These are phyloP conservation scores for Hyppa rectilinea DNA, from an alignment of 2,888 invertebrate genomes.

Conservation along the genomic window DNA sequence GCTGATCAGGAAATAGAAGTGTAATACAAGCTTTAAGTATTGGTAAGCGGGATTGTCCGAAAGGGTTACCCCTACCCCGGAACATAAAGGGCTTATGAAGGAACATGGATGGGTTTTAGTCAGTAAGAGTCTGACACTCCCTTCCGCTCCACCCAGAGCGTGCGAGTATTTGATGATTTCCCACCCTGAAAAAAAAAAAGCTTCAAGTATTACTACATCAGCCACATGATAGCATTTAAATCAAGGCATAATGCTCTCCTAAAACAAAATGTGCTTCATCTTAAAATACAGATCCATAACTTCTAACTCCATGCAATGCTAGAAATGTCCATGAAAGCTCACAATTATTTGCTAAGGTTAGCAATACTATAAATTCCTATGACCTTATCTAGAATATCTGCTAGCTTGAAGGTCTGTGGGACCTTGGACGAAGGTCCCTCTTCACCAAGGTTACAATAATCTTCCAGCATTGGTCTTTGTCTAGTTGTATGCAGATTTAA, in stretches of 20 bases:
- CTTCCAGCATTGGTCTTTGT: conserved; percentile 37
- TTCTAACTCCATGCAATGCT: background rate
- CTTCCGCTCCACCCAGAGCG: too few relatives aligned
- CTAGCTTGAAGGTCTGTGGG: conserved; percentile 48
- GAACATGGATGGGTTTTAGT: too few relatives aligned
- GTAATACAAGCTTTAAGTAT: background rate
- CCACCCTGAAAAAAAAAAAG: too few relatives aligned
- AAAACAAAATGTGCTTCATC: background rate
- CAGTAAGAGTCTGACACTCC: too few relatives aligned
- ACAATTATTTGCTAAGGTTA: conserved; percentile 42
- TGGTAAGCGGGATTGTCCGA: too few relatives aligned
- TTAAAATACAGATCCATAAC: background rate
- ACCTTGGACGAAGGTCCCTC: conserved; percentile 55
- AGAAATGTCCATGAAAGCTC: conserved; percentile 33
- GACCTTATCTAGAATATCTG: conserved; percentile 50
- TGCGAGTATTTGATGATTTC: too few relatives aligned
- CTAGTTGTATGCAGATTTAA: conserved; percentile 21
- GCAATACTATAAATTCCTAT: conserved; percentile 43
- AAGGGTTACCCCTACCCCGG: too few relatives aligned
- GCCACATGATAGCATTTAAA: too few relatives aligned
- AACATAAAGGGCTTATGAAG: too few relatives aligned
- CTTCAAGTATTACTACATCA: background rate
- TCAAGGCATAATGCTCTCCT: too few relatives aligned
- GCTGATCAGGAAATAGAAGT: background rate
- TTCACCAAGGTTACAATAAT: conserved; percentile 46